Base-by-base conservation (phyloP, 2,888 invertebrate genomes). In the Melanargia galathea region DNA sequence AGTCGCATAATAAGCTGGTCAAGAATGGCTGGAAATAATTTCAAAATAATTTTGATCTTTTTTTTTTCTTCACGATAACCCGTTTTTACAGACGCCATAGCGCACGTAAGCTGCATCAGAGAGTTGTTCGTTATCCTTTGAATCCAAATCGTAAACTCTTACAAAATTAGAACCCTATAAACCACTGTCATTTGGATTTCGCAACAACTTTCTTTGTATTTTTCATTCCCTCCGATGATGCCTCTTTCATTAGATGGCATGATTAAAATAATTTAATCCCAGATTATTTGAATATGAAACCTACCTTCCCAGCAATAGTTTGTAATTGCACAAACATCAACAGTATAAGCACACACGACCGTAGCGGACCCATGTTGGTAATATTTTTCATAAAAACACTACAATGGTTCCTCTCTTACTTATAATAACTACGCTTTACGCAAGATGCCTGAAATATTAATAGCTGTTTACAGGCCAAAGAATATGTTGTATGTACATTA, bases 361-460 rank as follows among this genome's bases (percentile, higher is more conserved):
- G 82, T 65, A 76, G 76, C 67, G 74, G 79, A 69, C 77, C 79
- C 90, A 90, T 90, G 80, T 81, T 85, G 77, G 73, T 69, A 70
- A 73, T 73, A 72, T 75, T 76, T 84, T 79, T 83, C 79, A 82
- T 82, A 83, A 88, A 86, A 84, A 78, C 76, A 67, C 70, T 72
- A 69, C 70, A 69, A 65, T 71, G 68, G 73, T 76, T 78, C 76
- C 78, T 80, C 83, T 79, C 82, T 78, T 83, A 84, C 83, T 85
- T 87, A 87, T 86, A 86, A 87, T 86, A 86, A 79, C 78, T 76
- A 77, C 76, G 79, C 68, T 70, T 87, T 87, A 77, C 87, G 87
- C 78, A 87, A 87, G 75, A 74, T 72, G 72, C 61, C 80, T 82
- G 82, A 82, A 84, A 81, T 79, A 81, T 78, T 79, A 77, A 80